Percentiles rank a stretch among this genome's conserved stretches.
phyloP scores from a whole-genome alignment of 1,140 invertebrate species.

The Plutomurus gul region DNA sequence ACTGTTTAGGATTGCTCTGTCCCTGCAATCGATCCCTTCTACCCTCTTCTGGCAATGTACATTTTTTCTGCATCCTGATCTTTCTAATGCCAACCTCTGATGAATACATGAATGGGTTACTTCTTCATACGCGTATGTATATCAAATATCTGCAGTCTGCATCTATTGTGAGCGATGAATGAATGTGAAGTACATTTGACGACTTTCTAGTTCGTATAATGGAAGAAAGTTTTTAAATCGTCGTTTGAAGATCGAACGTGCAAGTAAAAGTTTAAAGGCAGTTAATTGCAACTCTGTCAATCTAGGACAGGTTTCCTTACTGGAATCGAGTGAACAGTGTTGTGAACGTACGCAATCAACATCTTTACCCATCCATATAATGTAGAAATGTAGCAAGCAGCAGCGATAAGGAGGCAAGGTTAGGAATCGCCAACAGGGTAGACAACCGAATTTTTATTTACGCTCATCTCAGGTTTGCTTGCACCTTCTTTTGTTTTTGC shows the following conservation, averaged over 20 bases:
- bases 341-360: neutral
- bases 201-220: no score
- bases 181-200: no score
- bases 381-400: neutral
- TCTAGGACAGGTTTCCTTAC: neutral
- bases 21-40: no score
- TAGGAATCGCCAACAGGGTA: slow-evolving; percentile 2
- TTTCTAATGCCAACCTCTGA: no score
- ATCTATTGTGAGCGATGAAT: no score
- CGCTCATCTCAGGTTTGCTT: neutral
- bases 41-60: no score
- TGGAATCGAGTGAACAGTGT: neutral
- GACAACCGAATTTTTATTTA: slow-evolving; percentile 24
- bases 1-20: no score
- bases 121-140: no score
- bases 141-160: no score
- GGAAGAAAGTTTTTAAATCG: neutral
- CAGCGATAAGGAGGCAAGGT: neutral
- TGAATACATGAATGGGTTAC: no score
- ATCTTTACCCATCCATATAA: neutral
- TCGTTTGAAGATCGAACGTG: neutral
- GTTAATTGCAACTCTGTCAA: slow-evolving; percentile 5
- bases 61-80: no score
- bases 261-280: neutral
- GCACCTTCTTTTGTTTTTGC: neutral